Percentiles rank a stretch among this genome's conserved stretches.
phyloP scores from a whole-genome alignment of 2,797 vertebrate genomes.

The Bovichtus diacanthus region DNA sequence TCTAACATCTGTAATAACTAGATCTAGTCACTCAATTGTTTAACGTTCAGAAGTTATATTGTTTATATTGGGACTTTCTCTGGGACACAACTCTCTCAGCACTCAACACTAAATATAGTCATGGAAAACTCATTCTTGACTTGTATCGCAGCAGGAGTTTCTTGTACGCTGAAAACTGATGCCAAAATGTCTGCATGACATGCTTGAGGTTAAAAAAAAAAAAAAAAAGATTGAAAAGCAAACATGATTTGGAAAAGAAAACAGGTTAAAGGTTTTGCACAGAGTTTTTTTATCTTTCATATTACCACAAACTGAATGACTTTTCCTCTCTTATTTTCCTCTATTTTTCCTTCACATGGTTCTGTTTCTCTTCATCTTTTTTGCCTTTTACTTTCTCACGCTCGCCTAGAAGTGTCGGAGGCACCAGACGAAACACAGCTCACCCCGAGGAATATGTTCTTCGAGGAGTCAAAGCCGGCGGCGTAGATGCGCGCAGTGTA shows the following conservation, averaged over 20 bases:
- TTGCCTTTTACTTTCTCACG: neutral
- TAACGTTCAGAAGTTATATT: neutral
- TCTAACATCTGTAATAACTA: neutral
- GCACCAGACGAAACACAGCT: conserved; percentile 55
- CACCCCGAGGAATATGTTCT: conserved; percentile 99
- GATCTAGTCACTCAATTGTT: too few species aligned
- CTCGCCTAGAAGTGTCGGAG: neutral
- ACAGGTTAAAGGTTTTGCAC: neutral
- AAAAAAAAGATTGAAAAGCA: too few species aligned
- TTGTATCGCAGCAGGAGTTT: neutral
- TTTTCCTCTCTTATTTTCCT: neutral
- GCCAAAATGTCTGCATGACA: neutral
- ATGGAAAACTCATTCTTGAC: neutral
- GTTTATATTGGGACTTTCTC: neutral
- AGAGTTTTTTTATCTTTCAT: neutral
- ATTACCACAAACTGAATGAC: neutral
- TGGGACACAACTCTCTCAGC: too few species aligned
- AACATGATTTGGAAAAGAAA: neutral
- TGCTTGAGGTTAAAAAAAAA: too few species aligned
- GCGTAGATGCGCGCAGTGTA: conserved; percentile 97
- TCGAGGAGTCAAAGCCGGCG: conserved; percentile 98
- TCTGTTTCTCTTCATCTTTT: neutral
- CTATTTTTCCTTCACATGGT: neutral
- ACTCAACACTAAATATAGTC: too few species aligned
- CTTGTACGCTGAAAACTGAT: neutral